Base-by-base conservation (phyloP, 2,797 vertebrate genomes). In the Aeoliscus strigatus region DNA sequence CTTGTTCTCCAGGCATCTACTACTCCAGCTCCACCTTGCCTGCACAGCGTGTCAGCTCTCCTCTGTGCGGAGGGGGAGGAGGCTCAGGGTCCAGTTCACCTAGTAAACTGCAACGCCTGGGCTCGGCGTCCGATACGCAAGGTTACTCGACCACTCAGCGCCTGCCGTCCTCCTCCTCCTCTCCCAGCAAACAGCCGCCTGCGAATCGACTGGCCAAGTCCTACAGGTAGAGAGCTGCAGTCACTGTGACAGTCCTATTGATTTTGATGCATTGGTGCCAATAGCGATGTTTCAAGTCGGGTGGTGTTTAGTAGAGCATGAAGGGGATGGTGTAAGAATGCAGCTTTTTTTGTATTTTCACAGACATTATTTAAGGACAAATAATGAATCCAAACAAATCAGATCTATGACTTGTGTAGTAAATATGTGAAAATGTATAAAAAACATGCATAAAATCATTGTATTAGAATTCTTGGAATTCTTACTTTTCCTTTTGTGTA, bases 11-110 rank as follows among this genome's bases (percentile, higher is more conserved):
- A 76, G 82, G 88, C 64, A 88, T 94, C 73, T 96, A 93, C 86
- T 96, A 96, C 86, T 91, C 92, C 68, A 94, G 94, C 85, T 91
- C 92, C 79, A 96, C 95, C 58, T 88, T 98, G 80, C 95, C 95
- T 14, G 88, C 91, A 65, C 93, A 92, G 80, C 90, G 94, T 50
- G 91, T 93, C 78, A 91, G 92, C 73, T 94, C 94, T 55, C 93
- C 94, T 59, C 86, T 94, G 66, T 82, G 92, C 79, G 81, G 85
- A 86, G 87, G 83, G 83, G 81, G 84, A 82, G 75, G 77, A 14
- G 66, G 73, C 49, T 77, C 77, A 1, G 79, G 70, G 25, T 78
- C 82, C 0, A 54, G 92, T 60, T 95, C 95, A 33, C 93, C 93
- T 55, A 90, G 86, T 71, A 96, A 96, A 88, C 93, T 94, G 69